phyloP scores from a whole-genome alignment of 2,113 vertebrate species.

The Spheniscus mendiculus region DNA sequence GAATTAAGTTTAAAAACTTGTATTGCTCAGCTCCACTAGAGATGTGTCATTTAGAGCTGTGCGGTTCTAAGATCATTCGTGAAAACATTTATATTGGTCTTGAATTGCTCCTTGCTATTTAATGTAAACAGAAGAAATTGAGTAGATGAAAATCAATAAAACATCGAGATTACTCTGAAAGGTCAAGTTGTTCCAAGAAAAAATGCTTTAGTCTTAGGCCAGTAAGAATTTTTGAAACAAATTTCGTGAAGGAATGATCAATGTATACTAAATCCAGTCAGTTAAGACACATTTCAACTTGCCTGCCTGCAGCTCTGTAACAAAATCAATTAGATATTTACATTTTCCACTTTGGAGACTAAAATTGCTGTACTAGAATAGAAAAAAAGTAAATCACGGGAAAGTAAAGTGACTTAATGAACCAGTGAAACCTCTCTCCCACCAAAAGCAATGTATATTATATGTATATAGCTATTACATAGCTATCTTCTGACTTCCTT shows the following conservation, averaged over 20 bases:
- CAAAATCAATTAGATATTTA: conserved; percentile 21
- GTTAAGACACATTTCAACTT: background rate
- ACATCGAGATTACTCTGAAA: conserved; percentile 16
- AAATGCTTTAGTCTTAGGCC: background rate
- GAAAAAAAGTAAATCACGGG: background rate
- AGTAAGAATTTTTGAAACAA: background rate
- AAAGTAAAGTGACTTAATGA: background rate
- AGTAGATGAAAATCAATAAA: conserved; percentile 49
- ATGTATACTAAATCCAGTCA: background rate
- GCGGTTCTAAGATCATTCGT: background rate
- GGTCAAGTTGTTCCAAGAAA: conserved; percentile 40
- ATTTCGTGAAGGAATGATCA: background rate
- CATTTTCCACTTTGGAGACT: background rate
- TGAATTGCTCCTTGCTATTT: conserved; percentile 7
- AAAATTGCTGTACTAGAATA: background rate
- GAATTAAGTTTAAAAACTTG: background rate
- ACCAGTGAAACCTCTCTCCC: background rate
- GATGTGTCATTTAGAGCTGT: background rate
- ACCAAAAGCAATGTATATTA: background rate
- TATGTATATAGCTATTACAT: background rate
- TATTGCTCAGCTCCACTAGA: background rate
- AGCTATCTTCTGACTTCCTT: background rate
- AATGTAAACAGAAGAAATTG: conserved; percentile 30
- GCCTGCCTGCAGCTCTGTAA: background rate
- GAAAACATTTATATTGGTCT: background rate